phyloP scores from a whole-genome alignment of 2,797 vertebrate species.

The Tokudaia tokunoshimensis region DNA sequence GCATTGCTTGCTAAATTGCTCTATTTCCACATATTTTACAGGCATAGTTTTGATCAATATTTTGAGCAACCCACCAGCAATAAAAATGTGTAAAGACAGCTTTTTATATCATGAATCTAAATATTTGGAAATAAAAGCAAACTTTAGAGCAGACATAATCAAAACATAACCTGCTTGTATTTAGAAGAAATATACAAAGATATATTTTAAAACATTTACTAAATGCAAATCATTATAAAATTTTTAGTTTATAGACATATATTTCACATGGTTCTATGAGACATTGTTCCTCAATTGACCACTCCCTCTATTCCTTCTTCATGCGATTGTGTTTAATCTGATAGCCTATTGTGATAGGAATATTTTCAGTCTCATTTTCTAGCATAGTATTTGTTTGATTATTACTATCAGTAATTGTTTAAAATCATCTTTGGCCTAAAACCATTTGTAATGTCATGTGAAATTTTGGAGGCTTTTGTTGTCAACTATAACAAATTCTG shows the following conservation, averaged over 20 bases:
- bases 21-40: not conserved
- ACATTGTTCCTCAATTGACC: not conserved
- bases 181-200: not conserved
- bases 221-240: not conserved
- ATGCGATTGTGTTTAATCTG: not conserved
- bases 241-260: too few species aligned
- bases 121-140: not conserved
- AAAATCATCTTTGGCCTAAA: not conserved
- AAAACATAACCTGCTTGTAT: not conserved
- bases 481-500: not conserved
- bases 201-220: not conserved
- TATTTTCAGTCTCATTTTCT: not conserved
- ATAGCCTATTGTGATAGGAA: not conserved
- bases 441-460: not conserved
- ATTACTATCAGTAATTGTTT: not conserved
- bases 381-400: not conserved
- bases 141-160: not conserved
- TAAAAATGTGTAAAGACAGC: not conserved
- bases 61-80: not conserved
- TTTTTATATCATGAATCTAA: not conserved
- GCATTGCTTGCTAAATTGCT: not conserved
- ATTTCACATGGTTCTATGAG: not conserved
- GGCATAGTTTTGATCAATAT: not conserved
- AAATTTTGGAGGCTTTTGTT: not conserved
- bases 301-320: not conserved